These are phyloP conservation scores for Orchesellides sinensis DNA, from an alignment of 2,888 invertebrate genomes.

Conservation along the genomic window DNA sequence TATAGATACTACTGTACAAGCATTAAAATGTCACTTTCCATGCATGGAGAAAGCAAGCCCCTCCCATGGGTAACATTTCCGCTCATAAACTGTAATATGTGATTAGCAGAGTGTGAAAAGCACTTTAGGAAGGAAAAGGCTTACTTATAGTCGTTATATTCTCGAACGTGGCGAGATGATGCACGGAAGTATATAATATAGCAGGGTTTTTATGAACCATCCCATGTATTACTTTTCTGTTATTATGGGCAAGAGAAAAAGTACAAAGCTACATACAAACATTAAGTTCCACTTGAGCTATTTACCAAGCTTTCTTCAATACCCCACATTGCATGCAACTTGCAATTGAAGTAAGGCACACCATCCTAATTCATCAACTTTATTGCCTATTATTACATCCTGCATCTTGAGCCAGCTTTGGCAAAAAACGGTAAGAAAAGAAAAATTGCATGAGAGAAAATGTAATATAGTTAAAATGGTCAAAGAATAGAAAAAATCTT, in stretches of 20 bases:
- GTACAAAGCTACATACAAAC: no score
- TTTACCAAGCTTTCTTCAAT: no score
- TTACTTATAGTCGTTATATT: no score
- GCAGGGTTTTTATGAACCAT: no score
- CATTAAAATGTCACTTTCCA: conserved; percentile 36
- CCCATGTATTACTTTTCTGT: no score
- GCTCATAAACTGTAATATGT: conserved; percentile 12
- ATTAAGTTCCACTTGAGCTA: no score
- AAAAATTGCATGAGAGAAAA: conserved; percentile 1
- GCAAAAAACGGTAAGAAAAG: background rate
- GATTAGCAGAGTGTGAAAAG: conserved; percentile 49
- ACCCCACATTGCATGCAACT: background rate
- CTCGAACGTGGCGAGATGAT: no score
- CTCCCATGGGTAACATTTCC: conserved; percentile 32
- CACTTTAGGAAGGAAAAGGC: conserved; percentile 29
- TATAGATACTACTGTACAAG: background rate
- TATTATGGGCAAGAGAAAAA: conserved; percentile 6
- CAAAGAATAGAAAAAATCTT: conserved; percentile 25
- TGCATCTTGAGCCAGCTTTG: conserved; percentile 49
- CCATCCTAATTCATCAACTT: conserved; percentile 63
- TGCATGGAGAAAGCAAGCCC: background rate
- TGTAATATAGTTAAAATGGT: conserved; percentile 39
- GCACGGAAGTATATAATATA: no score
- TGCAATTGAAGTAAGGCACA: conserved; percentile 16
- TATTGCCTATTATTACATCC: conserved; percentile 65